phyloP scores from a whole-genome alignment of 1,140 invertebrate genomes.

The Dryas iulia region DNA sequence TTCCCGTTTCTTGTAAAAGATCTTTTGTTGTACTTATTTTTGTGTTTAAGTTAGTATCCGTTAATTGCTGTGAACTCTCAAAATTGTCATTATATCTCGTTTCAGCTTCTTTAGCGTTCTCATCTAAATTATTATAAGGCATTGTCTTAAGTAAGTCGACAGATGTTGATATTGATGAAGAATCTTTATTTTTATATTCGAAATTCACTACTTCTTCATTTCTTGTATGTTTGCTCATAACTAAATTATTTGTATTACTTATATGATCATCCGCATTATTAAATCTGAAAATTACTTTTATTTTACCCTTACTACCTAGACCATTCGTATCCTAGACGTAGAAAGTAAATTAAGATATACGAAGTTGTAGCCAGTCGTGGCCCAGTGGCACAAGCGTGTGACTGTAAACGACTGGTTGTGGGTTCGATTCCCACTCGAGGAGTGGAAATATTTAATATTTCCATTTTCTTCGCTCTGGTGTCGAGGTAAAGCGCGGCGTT shows the following conservation, averaged over 20 bases:
- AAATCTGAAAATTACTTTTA: not conserved
- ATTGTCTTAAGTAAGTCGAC: constrained; percentile 4
- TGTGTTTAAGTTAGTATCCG: not conserved
- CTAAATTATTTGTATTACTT: not conserved
- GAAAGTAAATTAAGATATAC: no score
- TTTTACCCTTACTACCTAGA: no score
- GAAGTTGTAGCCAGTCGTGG: no score
- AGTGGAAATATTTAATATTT: no score
- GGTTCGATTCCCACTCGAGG: no score
- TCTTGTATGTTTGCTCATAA: not conserved
- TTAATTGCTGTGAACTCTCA: not conserved
- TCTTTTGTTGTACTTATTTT: not conserved
- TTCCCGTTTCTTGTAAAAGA: not conserved
- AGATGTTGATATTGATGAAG: not conserved
- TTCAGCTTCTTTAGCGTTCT: not conserved
- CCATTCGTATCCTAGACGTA: no score
- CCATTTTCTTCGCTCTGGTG: no score
- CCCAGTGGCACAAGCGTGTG: no score
- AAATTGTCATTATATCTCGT: not conserved
- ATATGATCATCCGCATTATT: not conserved
- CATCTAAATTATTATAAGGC: not conserved
- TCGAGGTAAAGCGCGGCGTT: no score
- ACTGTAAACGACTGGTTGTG: no score
- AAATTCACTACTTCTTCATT: not conserved
- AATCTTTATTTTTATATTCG: not conserved